phyloP scores from a whole-genome alignment of 2,888 invertebrate genomes.

The Ophion costatus region DNA sequence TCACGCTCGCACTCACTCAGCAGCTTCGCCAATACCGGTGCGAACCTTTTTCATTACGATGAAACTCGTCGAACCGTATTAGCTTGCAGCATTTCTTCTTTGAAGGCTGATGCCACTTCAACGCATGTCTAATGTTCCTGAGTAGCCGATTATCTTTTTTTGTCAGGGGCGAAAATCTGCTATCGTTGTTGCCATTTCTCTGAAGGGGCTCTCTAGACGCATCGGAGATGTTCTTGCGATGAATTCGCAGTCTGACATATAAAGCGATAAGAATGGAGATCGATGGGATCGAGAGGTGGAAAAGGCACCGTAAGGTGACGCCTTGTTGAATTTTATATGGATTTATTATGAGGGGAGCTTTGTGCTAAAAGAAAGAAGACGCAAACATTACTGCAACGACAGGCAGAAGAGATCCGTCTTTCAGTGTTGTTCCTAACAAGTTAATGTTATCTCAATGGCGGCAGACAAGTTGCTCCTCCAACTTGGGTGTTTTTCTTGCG shows the following conservation, averaged over 20 bases:
- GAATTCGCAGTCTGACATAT: neutral
- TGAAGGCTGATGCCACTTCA: conserved; percentile 22
- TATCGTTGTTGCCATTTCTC: neutral
- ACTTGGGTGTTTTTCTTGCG: neutral
- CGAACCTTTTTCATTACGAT: conserved; percentile 54
- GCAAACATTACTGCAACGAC: neutral
- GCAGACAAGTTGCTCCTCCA: neutral
- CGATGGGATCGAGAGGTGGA: neutral
- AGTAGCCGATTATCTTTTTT: neutral
- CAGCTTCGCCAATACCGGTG: neutral
- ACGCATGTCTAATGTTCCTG: neutral
- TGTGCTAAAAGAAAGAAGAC: neutral
- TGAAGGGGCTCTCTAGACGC: neutral
- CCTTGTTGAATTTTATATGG: neutral
- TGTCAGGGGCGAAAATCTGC: neutral
- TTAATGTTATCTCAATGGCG: neutral
- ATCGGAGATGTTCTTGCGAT: neutral
- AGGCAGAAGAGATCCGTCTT: neutral
- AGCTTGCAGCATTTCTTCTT: conserved; percentile 37
- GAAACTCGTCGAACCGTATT: conserved; percentile 51
- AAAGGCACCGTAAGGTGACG: neutral
- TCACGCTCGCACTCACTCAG: neutral
- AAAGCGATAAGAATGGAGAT: neutral
- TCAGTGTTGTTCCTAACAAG: neutral
- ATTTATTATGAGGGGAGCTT: neutral